Percentiles rank a stretch among this genome's conserved stretches.
Evolutionary conservation across 2,888 invertebrate species (phyloP).

Genomic region (Meghimatium bilineatum): DNA sequence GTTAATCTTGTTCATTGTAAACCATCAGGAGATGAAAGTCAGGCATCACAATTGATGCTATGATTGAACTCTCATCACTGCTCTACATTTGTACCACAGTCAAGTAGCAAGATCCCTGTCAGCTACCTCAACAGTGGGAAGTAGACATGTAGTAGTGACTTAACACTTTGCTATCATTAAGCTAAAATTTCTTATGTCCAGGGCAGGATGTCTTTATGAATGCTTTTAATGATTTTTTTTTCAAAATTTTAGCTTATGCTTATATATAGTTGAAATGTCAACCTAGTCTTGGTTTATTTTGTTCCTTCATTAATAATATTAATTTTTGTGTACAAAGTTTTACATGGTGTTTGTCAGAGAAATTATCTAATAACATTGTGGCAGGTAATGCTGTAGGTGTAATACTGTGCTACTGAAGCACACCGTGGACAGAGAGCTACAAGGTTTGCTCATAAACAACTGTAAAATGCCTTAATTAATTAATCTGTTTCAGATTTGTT

Average conservation of each 20-base stretch:
- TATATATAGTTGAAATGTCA: not conserved
- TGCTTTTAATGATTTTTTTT: not conserved
- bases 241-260: not conserved
- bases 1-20: not conserved
- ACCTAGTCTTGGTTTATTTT: not conserved
- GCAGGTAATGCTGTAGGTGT: not conserved
- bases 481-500: not conserved
- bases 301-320: not conserved
- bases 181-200: not conserved
- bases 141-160: not conserved
- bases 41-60: not conserved
- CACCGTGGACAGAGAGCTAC: not conserved
- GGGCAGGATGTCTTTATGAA: not conserved
- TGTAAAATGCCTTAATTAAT: not conserved
- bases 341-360: not conserved
- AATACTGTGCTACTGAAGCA: not conserved
- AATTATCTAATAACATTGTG: not conserved
- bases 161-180: not conserved
- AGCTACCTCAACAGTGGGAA: not conserved
- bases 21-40: not conserved
- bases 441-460: not conserved
- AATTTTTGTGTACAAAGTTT: not conserved
- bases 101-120: not conserved
- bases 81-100: not conserved
- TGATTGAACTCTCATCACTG: not conserved